Conservation (phyloP, 2,113 vertebrate genomes). For the Oceanodroma tethys region DNA sequence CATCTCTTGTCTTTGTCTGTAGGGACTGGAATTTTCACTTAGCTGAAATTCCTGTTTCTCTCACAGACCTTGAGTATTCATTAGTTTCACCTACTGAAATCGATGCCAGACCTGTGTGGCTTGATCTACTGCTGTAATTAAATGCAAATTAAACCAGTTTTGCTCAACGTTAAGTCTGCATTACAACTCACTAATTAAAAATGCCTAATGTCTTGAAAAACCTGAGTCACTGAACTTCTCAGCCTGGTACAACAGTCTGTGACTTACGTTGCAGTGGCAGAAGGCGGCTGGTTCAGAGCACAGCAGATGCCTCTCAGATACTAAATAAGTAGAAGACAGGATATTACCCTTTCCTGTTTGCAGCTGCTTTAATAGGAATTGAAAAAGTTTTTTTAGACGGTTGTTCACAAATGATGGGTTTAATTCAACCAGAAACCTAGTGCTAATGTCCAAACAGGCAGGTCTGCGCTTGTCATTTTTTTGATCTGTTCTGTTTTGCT, state of each 20-base stretch:
- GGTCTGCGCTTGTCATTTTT: not conserved
- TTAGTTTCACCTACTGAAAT: slow-evolving; percentile 38
- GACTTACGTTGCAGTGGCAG: not conserved
- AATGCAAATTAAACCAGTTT: slow-evolving; percentile 62
- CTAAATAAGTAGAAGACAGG: not conserved
- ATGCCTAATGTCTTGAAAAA: slow-evolving; percentile 28
- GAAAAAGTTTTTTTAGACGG: not conserved
- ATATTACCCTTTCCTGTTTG: not conserved
- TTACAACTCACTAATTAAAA: slow-evolving; percentile 29
- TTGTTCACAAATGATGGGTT: not conserved
- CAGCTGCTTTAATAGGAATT: not conserved
- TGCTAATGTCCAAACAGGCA: not conserved
- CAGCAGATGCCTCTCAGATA: not conserved
- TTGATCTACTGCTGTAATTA: slow-evolving; percentile 59
- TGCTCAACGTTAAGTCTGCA: not conserved
- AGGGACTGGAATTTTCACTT: slow-evolving; percentile 13
- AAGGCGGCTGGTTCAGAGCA: not conserved
- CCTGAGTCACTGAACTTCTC: slow-evolving; percentile 29
- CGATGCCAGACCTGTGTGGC: slow-evolving; percentile 45
- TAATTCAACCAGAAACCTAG: not conserved
- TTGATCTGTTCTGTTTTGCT: not conserved
- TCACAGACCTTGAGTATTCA: slow-evolving; percentile 28
- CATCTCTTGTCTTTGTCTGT: not conserved
- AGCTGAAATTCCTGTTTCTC: slow-evolving; percentile 62
- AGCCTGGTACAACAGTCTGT: not conserved